Percentiles rank a stretch among this genome's conserved stretches.
Evolutionary conservation across 2,113 vertebrate genomes (phyloP).

Genomic region (Boulengeromyrus knoepffleri): DNA sequence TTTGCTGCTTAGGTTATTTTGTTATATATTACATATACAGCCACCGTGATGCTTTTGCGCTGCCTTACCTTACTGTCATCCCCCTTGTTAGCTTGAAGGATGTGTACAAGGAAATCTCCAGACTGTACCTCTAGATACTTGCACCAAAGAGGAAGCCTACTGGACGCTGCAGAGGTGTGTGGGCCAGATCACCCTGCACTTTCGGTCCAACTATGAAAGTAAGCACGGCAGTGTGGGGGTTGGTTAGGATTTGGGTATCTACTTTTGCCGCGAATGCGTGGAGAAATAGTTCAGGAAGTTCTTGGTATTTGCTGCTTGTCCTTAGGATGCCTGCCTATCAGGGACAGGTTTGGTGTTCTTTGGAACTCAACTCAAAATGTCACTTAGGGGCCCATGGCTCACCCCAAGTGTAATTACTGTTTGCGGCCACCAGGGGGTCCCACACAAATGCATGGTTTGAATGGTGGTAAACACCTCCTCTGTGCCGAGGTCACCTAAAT

Average conservation of each 20-base stretch:
- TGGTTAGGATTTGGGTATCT: not conserved
- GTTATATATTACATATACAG: not conserved
- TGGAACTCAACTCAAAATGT: not conserved
- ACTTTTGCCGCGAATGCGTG: not conserved
- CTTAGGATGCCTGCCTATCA: not conserved
- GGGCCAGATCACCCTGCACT: slow-evolving; percentile 77
- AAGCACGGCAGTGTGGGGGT: slow-evolving; percentile 32
- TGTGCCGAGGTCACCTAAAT: not conserved
- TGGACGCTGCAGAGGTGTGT: slow-evolving; percentile 90
- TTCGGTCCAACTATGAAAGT: slow-evolving; percentile 81
- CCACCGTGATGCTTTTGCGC: not conserved
- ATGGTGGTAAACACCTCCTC: not conserved
- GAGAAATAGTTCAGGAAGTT: not conserved
- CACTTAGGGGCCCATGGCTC: not conserved
- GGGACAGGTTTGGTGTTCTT: not conserved
- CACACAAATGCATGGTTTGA: not conserved
- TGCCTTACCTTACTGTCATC: slow-evolving; percentile 12
- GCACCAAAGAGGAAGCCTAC: slow-evolving; percentile 87
- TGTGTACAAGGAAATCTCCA: slow-evolving; percentile 78
- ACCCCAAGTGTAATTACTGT: not conserved
- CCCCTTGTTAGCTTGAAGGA: slow-evolving; percentile 74
- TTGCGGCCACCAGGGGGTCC: not conserved
- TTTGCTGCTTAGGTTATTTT: not conserved
- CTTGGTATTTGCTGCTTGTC: not conserved
- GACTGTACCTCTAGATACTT: slow-evolving; percentile 76